Base-by-base conservation (phyloP, 1,140 invertebrate genomes). In the Lordiphosa stackelbergi region DNA sequence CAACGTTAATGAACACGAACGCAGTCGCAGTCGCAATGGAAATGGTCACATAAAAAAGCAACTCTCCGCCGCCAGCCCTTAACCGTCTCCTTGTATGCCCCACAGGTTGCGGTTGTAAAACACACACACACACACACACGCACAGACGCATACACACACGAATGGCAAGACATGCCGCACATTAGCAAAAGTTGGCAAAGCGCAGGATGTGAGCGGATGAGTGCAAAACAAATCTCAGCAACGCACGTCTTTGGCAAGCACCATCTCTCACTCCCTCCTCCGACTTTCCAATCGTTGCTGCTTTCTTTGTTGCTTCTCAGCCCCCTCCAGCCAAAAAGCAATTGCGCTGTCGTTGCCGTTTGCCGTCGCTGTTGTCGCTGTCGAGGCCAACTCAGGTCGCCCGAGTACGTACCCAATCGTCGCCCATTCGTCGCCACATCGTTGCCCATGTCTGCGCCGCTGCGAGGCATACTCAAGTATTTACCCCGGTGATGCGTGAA, bases 1-100 rank as follows among this genome's bases (percentile, higher is more conserved):
- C 75, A 79, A 79, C 75, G 75, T 79, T 79, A 79, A 79, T 81
- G 75, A 79, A 79, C 75, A 79, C 75, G 75, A 79, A 79, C 75
- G 75, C 75, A 79, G 68, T 59, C 56, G 55, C 71, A 74, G 52
- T 61, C 56, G 58, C 70, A 66, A 68, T 75, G 66, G 75, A 79
- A 79, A 79, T 81, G 71, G 75, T 75, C 71, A 71, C 77, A 79
- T 79, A 79, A 81, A 81, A 79, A 79, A 64, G 63, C 55, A 66
- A 48, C 64, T 22, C 53, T 58, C 36, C 37, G 31, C 34, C 24
- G 10, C 52, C 28, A 24, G 43, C 34, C n/a, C 24, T 11, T 9
- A 16, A 24, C 11, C 34, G 5, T 37, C 19, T 49, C 35, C 31
- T 24, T 40, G 61, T 75, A 71, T 40, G 49, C 22, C 53, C 66